Conservation (phyloP, 2,113 vertebrate species). For the Meriones unguiculatus region DNA sequence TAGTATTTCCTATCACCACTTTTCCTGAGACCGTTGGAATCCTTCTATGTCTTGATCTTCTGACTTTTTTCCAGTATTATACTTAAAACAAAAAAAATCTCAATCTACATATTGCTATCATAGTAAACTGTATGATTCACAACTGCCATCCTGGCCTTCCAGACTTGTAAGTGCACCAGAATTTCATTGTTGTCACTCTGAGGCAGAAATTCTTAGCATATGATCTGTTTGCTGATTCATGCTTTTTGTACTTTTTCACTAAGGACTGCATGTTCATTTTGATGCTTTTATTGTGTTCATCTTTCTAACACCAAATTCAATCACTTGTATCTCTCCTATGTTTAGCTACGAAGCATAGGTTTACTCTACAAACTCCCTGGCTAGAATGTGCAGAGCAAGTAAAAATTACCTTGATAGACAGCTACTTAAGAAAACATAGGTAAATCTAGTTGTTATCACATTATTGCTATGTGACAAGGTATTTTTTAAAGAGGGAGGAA, state of each 20-base stretch:
- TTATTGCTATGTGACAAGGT: background rate
- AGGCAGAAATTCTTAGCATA: background rate
- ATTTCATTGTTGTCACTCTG: background rate
- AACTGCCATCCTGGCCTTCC: background rate
- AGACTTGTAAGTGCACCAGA: background rate
- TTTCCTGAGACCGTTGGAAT: background rate
- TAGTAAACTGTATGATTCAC: background rate
- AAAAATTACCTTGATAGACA: background rate
- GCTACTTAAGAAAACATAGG: background rate
- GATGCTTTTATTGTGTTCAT: background rate
- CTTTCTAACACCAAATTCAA: background rate
- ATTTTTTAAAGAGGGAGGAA: background rate
- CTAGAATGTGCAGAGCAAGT: background rate
- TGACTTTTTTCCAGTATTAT: background rate
- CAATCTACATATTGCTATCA: background rate
- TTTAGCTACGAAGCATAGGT: background rate
- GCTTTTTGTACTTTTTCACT: background rate
- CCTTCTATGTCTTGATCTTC: background rate
- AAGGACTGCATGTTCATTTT: background rate
- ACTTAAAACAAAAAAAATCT: background rate
- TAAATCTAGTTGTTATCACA: background rate
- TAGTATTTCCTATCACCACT: background rate
- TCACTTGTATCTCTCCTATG: background rate
- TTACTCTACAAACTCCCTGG: background rate
- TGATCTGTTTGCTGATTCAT: background rate